Evolutionary conservation across 2,888 invertebrate genomes (phyloP), one percentile per base, ranked within the genome.

Genomic region (Mimachlamys varia): DNA sequence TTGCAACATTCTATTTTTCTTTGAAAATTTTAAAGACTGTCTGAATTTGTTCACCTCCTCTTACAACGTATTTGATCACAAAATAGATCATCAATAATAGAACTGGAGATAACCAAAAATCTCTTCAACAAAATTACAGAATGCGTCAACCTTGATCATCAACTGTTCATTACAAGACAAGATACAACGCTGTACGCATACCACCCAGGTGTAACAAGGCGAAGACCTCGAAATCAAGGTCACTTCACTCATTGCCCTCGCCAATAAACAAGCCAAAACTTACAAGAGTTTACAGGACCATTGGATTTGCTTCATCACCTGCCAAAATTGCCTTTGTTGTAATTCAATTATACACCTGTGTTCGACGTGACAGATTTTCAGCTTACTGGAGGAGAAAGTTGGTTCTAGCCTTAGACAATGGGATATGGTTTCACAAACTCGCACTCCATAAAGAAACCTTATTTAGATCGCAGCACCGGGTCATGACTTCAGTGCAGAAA

Each of bases 381-480:
- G 76, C 76, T 17, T 76, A 76, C 76, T 76, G 76, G 76, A 76
- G 76, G 76, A 76, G 76, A 76, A 76, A 76, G 76, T 76, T 76
- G 76, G 76, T 76, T 76, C 76, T 76, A 76, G 27, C 76, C 33
- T 76, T 76, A 76, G 17, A 76, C 76, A 76, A 76, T 76, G 76
- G 76, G 76, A 76, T 76, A 76, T 76, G 76, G 76, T 76, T 76
- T 76, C 76, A 76, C 76, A 76, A 76, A 76, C 76, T 76, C 76
- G 76, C 76, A 76, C 76, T 27, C 76, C 76, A 76, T 76, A 76
- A 76, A 76, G 76, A 76, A 76, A 27, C 13, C 76, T 76, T 76
- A 76, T 76, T 76, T 27, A 76, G 76, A 76, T 76, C 76, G 27
- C 33, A 76, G 33, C 33, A 33, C 33, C 27, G 13, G 76, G 33